Conservation (phyloP, 2,113 vertebrate species). For the Taxidea taxus region DNA sequence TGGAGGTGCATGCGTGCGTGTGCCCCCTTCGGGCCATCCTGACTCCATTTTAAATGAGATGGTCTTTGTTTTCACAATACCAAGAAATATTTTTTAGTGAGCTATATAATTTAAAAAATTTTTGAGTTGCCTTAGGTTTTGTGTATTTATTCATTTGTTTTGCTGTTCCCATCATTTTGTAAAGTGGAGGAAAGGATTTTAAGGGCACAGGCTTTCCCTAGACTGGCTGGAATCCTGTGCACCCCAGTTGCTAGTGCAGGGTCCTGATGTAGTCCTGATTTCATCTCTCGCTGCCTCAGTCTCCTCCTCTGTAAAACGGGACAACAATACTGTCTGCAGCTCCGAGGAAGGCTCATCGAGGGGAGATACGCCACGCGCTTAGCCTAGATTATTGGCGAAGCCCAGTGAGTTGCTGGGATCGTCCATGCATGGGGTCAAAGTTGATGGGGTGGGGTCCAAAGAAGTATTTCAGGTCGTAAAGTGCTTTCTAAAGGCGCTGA, state of each 20-base stretch:
- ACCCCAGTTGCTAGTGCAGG: accelerated
- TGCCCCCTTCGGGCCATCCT: neutral
- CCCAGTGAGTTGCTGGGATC: neutral
- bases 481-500: neutral
- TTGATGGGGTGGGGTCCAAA: neutral
- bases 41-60: neutral
- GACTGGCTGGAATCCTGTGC: neutral
- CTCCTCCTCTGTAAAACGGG: neutral
- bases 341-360: neutral
- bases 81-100: neutral
- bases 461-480: neutral
- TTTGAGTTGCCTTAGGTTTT: neutral
- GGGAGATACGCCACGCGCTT: neutral
- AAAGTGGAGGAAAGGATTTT: neutral
- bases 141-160: neutral
- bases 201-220: neutral
- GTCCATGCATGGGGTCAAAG: neutral
- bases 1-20: accelerated
- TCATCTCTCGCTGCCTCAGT: neutral
- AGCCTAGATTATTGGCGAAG: neutral
- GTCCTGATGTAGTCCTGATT: neutral
- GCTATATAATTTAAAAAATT: neutral
- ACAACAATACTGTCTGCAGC: accelerated
- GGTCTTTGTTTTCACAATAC: neutral
- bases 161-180: neutral